Evolutionary conservation across 2,113 vertebrate genomes (phyloP).

Genomic region (Tychaedon coryphoeus): DNA sequence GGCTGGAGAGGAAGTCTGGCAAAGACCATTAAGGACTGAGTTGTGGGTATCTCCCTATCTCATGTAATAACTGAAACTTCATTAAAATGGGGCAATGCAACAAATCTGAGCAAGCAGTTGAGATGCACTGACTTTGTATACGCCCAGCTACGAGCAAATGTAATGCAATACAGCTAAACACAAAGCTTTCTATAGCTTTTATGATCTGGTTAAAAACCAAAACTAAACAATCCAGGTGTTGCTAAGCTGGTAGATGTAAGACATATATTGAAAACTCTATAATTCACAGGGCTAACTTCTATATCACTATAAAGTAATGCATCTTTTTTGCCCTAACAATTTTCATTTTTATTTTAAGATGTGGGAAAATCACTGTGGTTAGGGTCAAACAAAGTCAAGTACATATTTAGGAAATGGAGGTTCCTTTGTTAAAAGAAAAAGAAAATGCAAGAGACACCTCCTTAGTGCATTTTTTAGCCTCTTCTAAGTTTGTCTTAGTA

Average conservation of each 20-base stretch:
- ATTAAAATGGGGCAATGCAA: not conserved
- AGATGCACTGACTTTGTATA: not conserved
- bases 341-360: not conserved
- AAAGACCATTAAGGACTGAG: not conserved
- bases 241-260: not conserved
- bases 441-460: not conserved
- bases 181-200: not conserved
- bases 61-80: not conserved
- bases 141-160: not conserved
- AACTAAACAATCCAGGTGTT: not conserved
- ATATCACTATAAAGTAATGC: not conserved
- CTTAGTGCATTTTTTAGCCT: not conserved
- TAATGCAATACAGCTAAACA: not conserved
- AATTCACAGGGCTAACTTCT: not conserved
- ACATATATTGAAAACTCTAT: not conserved
- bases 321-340: not conserved
- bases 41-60: not conserved
- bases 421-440: not conserved
- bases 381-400: not conserved
- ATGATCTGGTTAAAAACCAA: not conserved
- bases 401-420: not conserved
- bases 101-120: not conserved
- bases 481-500: not conserved
- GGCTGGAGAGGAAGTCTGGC: not conserved
- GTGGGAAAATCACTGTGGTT: not conserved